Conservation (phyloP, 2,888 invertebrate genomes). For the Metallyticus violacea region DNA sequence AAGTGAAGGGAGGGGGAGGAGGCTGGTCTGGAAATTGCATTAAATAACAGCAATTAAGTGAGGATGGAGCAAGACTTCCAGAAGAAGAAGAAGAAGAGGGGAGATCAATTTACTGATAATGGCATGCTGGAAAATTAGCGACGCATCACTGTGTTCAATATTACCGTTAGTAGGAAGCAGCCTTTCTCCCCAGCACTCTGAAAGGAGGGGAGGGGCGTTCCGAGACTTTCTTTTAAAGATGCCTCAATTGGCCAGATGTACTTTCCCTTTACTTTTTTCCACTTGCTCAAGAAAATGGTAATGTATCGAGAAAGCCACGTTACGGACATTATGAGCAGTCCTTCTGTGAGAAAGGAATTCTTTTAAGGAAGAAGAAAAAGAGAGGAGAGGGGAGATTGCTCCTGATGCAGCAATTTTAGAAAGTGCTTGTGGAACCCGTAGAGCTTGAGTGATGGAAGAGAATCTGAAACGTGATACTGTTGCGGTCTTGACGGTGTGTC, state of each 20-base stretch:
- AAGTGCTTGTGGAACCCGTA: neutral
- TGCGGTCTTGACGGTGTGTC: neutral
- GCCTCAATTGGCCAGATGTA: neutral
- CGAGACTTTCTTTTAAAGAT: neutral
- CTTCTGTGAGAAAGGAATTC: neutral
- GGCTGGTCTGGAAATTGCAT: constrained; percentile 8
- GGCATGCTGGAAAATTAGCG: constrained; percentile 18
- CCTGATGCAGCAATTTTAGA: neutral
- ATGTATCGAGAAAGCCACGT: neutral
- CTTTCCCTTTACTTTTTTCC: neutral
- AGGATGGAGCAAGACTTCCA: constrained; percentile 9
- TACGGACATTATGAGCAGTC: neutral
- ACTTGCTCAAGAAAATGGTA: too few species aligned
- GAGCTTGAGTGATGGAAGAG: neutral
- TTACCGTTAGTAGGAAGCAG: neutral
- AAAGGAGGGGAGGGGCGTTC: neutral
- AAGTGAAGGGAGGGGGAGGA: neutral
- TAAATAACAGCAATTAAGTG: constrained; percentile 17
- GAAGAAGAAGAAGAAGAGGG: neutral
- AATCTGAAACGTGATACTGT: neutral
- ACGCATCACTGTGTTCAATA: neutral
- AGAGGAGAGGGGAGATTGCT: neutral
- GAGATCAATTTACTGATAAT: constrained; percentile 20
- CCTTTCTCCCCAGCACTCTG: too few species aligned
- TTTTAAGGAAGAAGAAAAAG: neutral